Percentiles rank a stretch among this genome's conserved stretches.
These are phyloP conservation scores for Choloepus didactylus DNA, from an alignment of 2,797 vertebrate genomes.

Conservation along the genomic window DNA sequence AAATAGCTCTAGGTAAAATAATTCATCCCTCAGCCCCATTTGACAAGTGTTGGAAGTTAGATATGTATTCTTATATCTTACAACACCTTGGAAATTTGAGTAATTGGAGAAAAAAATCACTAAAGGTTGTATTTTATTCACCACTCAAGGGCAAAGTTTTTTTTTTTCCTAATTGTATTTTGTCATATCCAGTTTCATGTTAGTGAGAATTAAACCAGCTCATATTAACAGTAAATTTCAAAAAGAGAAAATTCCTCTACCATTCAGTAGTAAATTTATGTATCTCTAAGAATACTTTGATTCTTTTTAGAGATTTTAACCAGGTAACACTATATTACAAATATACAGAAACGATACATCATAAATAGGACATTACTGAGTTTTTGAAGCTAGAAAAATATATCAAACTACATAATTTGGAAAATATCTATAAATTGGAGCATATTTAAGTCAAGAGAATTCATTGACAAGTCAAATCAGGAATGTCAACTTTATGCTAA, in stretches of 20 bases:
- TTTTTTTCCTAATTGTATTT: conserved; percentile 43
- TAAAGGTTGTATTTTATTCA: conserved; percentile 35
- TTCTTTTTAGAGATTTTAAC: conserved; percentile 67
- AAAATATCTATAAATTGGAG: conserved; percentile 38
- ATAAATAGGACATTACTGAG: conserved; percentile 67
- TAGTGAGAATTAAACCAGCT: not conserved
- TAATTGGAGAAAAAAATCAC: not conserved
- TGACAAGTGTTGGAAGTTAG: conserved; percentile 1
- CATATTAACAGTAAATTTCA: conserved; percentile 51
- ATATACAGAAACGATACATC: conserved; percentile 57
- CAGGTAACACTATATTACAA: conserved; percentile 47
- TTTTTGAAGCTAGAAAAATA: conserved; percentile 72
- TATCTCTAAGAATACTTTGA: conserved; percentile 48
- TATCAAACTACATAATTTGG: conserved; percentile 50
- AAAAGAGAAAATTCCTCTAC: conserved; percentile 49
- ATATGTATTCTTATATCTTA: conserved; percentile 9
- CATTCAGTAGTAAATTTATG: conserved; percentile 44
- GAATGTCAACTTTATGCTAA: conserved; percentile 27
- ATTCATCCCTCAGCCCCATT: not conserved
- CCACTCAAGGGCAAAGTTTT: not conserved
- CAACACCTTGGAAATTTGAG: conserved; percentile 12
- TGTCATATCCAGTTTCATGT: conserved; percentile 48
- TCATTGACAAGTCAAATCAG: conserved; percentile 30
- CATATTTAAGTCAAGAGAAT: not conserved
- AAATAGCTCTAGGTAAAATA: conserved; percentile 34